phyloP scores from a whole-genome alignment of 2,113 vertebrate species.

The Macaca mulatta region DNA sequence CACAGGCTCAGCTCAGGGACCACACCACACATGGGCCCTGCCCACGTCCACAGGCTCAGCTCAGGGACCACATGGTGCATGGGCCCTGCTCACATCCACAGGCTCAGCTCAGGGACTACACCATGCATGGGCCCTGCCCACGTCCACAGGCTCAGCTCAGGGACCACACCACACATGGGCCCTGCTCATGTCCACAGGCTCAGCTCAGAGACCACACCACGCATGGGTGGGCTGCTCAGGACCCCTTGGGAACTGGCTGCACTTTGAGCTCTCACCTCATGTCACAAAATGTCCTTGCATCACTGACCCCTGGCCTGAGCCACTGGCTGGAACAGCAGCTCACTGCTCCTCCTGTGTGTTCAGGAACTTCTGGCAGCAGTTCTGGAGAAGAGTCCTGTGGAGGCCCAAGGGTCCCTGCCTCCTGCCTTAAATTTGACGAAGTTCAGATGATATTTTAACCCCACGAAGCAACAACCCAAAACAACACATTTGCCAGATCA shows the following conservation, averaged over 20 bases:
- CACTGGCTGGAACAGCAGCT: background rate
- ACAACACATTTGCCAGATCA: background rate
- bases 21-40: too few species aligned
- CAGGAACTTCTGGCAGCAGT: fast-evolving
- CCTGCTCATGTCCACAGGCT: fast-evolving
- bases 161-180: fast-evolving
- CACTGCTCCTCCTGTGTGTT: fast-evolving
- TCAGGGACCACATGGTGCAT: fast-evolving
- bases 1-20: background rate
- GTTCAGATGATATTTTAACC: background rate
- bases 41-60: fast-evolving
- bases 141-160: background rate
- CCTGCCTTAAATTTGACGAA: background rate
- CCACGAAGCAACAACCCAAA: background rate
- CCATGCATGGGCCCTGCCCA: background rate
- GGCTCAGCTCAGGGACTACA: background rate
- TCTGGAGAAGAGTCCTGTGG: background rate
- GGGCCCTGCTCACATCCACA: fast-evolving
- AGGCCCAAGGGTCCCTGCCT: background rate
- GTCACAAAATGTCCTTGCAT: too few species aligned
- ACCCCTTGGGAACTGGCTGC: too few species aligned
- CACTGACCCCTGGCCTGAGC: background rate
- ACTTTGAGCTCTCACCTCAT: background rate
- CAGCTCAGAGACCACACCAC: background rate
- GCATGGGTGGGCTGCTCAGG: background rate